These are phyloP conservation scores for Drosophila rhopaloa DNA, from an alignment of 1,140 invertebrate genomes.

Conservation along the genomic window DNA sequence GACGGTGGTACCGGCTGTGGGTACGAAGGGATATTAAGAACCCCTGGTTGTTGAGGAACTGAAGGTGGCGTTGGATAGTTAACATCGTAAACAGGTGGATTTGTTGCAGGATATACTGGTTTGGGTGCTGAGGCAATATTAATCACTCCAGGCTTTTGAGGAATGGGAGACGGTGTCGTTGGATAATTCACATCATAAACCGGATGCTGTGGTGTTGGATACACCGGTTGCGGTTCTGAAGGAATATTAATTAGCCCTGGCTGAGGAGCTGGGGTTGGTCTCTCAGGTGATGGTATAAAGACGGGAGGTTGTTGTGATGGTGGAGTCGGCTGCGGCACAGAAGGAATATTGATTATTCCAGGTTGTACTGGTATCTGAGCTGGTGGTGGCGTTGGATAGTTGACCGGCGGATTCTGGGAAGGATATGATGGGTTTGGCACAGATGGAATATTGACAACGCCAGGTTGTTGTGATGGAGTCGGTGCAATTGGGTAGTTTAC, in stretches of 20 bases:
- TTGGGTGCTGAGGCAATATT: slow-evolving; percentile 54
- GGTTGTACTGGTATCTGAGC: slow-evolving; percentile 20
- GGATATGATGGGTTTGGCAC: slow-evolving; percentile 68
- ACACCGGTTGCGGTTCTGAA: slow-evolving; percentile 17
- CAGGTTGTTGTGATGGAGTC: slow-evolving; percentile 56
- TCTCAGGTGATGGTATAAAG: slow-evolving; percentile 4
- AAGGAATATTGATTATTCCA: slow-evolving; percentile 52
- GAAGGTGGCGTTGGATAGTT: slow-evolving; percentile 13
- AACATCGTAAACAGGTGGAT: slow-evolving; percentile 90
- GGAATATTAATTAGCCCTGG: slow-evolving; percentile 88
- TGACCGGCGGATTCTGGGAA: slow-evolving; percentile 89
- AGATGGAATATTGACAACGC: slow-evolving; percentile 86
- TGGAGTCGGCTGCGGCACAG: slow-evolving; percentile 18
- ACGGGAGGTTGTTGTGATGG: slow-evolving; percentile 21
- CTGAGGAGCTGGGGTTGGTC: slow-evolving; percentile 53
- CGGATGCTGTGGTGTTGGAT: slow-evolving; percentile 5
- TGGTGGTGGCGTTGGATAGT: slow-evolving; percentile 47
- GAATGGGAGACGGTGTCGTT: slow-evolving; percentile 65
- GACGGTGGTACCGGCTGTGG: slow-evolving; percentile 23
- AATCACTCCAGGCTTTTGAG: slow-evolving; percentile 87
- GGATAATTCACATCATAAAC: slow-evolving; percentile 82
- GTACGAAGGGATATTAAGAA: slow-evolving; percentile 49
- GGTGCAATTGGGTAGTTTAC: slow-evolving; percentile 85
- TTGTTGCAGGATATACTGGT: slow-evolving; percentile 85
- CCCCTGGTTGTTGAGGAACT: slow-evolving; percentile 25